Evolutionary conservation across 2,113 vertebrate species (phyloP).

Genomic region (Calidris pygmaea): DNA sequence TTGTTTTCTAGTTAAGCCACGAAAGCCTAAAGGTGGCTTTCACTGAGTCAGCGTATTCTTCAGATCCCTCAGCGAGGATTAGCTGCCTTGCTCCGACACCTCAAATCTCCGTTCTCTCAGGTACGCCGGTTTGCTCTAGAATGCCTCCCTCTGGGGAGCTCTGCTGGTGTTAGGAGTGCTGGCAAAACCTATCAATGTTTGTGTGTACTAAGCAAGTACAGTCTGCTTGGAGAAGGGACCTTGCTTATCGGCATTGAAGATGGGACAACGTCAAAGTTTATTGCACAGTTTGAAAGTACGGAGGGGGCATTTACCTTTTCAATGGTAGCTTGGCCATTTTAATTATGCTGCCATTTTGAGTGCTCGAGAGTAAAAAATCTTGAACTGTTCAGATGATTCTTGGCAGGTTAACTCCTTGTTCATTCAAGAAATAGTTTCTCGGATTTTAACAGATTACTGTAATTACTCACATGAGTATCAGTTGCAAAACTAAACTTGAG

Average conservation of each 20-base stretch:
- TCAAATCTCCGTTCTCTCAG: slow-evolving; percentile 59
- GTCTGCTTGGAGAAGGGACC: not conserved
- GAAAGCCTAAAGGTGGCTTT: slow-evolving; percentile 8
- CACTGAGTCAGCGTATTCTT: not conserved
- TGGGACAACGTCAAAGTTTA: not conserved
- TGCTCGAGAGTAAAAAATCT: not conserved
- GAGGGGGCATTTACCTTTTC: not conserved
- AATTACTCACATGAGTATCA: not conserved
- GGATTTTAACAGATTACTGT: not conserved
- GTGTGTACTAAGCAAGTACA: not conserved
- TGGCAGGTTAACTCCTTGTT: not conserved
- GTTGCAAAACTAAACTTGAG: not conserved
- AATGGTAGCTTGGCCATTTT: not conserved
- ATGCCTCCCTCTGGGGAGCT: not conserved
- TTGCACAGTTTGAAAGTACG: not conserved
- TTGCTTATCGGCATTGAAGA: not conserved
- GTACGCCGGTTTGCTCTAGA: slow-evolving; percentile 10
- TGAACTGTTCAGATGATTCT: not conserved
- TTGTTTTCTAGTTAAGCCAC: slow-evolving; percentile 1
- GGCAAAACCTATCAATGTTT: not conserved
- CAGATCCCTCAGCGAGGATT: slow-evolving; percentile 15
- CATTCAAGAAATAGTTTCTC: not conserved
- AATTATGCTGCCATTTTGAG: not conserved
- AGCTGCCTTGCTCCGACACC: slow-evolving; percentile 45
- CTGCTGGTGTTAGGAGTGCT: not conserved